Base-by-base conservation (phyloP, 1,140 invertebrate genomes). In the Cydia amplana region DNA sequence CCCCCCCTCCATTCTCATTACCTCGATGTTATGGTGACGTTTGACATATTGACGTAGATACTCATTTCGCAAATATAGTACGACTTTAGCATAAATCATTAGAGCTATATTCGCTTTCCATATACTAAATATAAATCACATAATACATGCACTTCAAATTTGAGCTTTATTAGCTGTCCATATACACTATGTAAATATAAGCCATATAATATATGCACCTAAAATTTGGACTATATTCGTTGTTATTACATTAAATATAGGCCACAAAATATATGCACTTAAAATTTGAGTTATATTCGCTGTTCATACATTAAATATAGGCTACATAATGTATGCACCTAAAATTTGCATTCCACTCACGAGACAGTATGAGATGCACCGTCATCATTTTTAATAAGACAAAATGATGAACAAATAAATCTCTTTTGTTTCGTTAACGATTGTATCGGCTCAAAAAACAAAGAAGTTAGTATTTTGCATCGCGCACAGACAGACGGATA, bases 341-440 rank as follows among this genome's bases (percentile, higher is more conserved):
- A 36, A 73, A 64, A 79, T 77, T 79, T 76, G 73, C 78, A 73
- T 79, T 72, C 74, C 55, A 78, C 67, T 74, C 79, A 76, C 75
- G 74, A 76, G 75, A 78, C 55, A 40, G 46, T 25, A 77, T n/a
- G 82, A 85, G 84, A 83, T 80, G 79, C 81, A 79, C 80, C 82
- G 83, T 82, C 83, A 85, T 89, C 85, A 89, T 89, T 89, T 89
- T 88, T 88, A 89, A 88, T 88, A 87, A 90, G 88, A 90, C 87
- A 90, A 90, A 90, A 90, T 90, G 87, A 90, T 85, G 85, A 87
- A 85, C 81, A 83, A 81, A 90, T 90, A 90, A 90, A 91, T 91
- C 84, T 87, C 82, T 82, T 83, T 88, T 86, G 85, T 86, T 86
- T 85, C 83, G 82, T 83, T 89, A 90, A 91, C 86, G 87, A 88